A percentile compares a stretch with the other conserved stretches of the same genome.
phyloP scores from a whole-genome alignment of 2,888 invertebrate genomes.

The Yponomeuta cagnagella region DNA sequence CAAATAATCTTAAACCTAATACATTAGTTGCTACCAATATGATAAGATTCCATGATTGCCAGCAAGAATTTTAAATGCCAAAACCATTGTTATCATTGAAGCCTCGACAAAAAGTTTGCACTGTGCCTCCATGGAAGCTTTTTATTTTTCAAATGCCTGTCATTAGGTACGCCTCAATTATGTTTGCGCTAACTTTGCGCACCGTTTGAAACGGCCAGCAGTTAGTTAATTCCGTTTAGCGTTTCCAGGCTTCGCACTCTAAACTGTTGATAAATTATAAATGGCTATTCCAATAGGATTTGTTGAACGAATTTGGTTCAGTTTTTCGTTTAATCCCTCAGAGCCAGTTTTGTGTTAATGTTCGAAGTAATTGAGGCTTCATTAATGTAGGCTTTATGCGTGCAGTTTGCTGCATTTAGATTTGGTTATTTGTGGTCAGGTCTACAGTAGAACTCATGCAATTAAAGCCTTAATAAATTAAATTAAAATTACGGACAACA shows the following conservation, averaged over 20 bases:
- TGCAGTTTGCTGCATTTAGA: neutral
- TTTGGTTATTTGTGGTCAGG: neutral
- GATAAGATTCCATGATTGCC: too few relatives aligned
- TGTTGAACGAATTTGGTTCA: neutral
- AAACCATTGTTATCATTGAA: neutral
- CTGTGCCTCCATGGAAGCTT: neutral
- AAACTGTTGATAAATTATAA: neutral
- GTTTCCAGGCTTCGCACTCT: neutral
- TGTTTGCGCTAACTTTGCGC: neutral
- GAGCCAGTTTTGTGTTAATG: neutral
- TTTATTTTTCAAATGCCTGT: neutral
- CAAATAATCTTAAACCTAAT: too few relatives aligned
- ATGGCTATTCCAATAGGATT: neutral
- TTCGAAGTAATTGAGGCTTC: neutral
- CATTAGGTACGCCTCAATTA: neutral
- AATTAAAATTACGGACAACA: too few relatives aligned
- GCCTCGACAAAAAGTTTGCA: neutral
- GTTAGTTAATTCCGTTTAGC: conserved; percentile 2
- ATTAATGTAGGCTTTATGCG: neutral
- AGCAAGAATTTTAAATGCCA: too few relatives aligned
- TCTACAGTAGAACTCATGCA: neutral
- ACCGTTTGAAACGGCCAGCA: neutral
- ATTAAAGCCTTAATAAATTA: too few relatives aligned
- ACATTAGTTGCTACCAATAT: too few relatives aligned
- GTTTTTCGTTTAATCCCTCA: neutral